These are phyloP conservation scores for Gallinago paraguaiae DNA, from an alignment of 2,113 vertebrate genomes.

Conservation along the genomic window DNA sequence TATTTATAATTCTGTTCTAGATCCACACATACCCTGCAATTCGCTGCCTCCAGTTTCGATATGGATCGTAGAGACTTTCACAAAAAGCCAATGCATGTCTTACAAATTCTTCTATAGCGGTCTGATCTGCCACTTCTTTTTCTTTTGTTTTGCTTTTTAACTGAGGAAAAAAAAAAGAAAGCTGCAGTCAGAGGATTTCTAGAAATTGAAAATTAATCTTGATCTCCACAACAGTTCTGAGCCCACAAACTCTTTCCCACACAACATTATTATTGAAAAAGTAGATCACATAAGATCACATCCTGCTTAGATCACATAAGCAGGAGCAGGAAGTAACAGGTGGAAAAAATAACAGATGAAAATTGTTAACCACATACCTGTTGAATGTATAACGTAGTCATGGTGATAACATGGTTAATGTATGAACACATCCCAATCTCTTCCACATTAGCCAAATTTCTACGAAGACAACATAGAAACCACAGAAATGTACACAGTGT, in stretches of 20 bases:
- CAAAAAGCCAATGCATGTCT: slow-evolving; percentile 93
- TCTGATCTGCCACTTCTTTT: slow-evolving; percentile 95
- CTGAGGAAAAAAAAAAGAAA: slow-evolving; percentile 67
- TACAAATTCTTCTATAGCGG: slow-evolving; percentile 94
- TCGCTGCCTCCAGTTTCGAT: slow-evolving; percentile 93
- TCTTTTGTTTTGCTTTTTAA: slow-evolving; percentile 98
- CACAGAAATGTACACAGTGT: neutral
- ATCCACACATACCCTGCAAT: slow-evolving; percentile 83
- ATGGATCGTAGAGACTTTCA: slow-evolving; percentile 96
- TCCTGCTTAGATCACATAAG: neutral
- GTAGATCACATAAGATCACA: neutral
- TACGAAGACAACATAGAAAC: slow-evolving; percentile 58
- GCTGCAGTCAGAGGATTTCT: neutral
- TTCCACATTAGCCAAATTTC: slow-evolving; percentile 96
- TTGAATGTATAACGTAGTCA: slow-evolving; percentile 97
- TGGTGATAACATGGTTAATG: slow-evolving; percentile 96
- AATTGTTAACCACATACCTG: slow-evolving; percentile 82
- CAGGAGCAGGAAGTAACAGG: neutral
- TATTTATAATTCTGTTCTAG: neutral
- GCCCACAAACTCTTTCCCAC: neutral
- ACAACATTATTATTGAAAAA: neutral
- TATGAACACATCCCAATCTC: slow-evolving; percentile 98
- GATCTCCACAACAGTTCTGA: neutral
- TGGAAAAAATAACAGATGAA: neutral
- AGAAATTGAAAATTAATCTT: neutral